phyloP scores from a whole-genome alignment of 2,113 vertebrate species.

The Gracilinanus agilis region DNA sequence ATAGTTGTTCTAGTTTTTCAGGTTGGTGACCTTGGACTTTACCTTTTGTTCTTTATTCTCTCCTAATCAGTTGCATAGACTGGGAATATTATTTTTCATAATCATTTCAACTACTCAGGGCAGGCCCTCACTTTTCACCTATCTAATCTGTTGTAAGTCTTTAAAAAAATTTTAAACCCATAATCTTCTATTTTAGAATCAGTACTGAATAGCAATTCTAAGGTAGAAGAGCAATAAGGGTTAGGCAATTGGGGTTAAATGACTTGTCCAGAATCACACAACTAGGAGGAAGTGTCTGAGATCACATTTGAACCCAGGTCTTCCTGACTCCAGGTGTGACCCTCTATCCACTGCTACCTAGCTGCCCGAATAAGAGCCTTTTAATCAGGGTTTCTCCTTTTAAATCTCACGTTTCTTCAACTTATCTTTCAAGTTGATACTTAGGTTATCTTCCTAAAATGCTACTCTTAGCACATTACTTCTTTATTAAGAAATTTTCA shows the following conservation, averaged over 20 bases:
- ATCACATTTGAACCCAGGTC: no score
- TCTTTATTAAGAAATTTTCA: background rate
- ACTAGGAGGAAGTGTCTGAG: no score
- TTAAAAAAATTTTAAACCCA: no score
- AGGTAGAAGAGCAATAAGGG: no score
- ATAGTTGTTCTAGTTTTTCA: background rate
- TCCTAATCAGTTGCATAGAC: background rate
- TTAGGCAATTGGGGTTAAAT: no score
- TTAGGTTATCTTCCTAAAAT: background rate
- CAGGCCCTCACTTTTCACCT: no score
- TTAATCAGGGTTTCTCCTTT: background rate
- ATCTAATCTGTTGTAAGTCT: background rate
- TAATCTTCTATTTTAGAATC: no score
- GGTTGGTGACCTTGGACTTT: background rate
- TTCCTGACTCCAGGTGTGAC: no score
- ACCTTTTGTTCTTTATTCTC: background rate
- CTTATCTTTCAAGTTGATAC: background rate
- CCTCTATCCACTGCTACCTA: no score
- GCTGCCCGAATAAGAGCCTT: background rate
- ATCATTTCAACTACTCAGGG: no score
- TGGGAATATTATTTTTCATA: background rate
- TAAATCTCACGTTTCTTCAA: background rate
- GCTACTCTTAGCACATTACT: background rate
- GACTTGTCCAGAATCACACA: no score
- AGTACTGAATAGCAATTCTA: no score